These are phyloP conservation scores for Plotosus lineatus DNA, from an alignment of 2,113 vertebrate genomes.

Conservation along the genomic window DNA sequence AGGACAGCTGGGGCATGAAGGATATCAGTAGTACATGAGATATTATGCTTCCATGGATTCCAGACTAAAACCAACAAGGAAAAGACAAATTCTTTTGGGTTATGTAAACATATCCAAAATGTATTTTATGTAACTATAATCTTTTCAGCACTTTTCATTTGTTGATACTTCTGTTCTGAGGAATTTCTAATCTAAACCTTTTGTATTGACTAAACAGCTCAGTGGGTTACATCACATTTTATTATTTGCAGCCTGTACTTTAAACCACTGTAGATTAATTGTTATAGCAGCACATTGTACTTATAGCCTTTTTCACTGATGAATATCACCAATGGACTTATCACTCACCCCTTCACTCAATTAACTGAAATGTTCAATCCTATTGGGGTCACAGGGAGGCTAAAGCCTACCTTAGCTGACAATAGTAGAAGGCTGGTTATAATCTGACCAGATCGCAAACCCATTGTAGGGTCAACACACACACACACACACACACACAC, in stretches of 20 bases:
- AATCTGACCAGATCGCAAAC: too few relatives aligned
- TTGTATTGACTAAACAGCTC: not conserved
- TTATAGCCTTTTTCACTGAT: not conserved
- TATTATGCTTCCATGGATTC: not conserved
- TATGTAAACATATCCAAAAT: not conserved
- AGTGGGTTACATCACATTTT: not conserved
- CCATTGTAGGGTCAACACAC: too few relatives aligned
- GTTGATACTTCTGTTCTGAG: not conserved
- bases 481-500: too few relatives aligned
- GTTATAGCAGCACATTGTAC: not conserved
- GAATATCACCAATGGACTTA: not conserved
- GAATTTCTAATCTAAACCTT: not conserved
- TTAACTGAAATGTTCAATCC: too few relatives aligned
- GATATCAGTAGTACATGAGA: not conserved
- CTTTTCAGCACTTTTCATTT: not conserved
- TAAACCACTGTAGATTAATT: not conserved
- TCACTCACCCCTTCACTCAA: too few relatives aligned
- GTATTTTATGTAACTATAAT: not conserved
- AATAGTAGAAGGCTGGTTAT: too few relatives aligned
- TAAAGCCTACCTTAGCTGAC: too few relatives aligned
- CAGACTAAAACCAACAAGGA: not conserved
- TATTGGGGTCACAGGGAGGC: too few relatives aligned
- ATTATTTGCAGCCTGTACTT: not conserved
- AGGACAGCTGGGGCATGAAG: not conserved
- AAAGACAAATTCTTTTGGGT: not conserved